phyloP scores from a whole-genome alignment of 2,888 invertebrate genomes.

The Nomada ferruginata region DNA sequence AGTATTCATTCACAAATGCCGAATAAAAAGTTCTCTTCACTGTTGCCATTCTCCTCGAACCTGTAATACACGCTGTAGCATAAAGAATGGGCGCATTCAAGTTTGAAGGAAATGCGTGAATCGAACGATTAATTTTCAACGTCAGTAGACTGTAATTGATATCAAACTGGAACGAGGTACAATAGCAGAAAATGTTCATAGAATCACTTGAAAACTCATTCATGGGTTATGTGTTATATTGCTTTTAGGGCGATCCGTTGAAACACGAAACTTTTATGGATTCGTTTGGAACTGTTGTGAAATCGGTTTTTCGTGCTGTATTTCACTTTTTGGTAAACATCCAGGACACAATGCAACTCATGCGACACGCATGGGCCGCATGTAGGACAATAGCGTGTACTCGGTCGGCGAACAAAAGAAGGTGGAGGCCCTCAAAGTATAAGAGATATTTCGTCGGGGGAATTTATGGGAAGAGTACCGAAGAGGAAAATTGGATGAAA shows the following conservation, averaged over 20 bases:
- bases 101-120: background rate
- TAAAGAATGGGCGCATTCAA: too few species aligned
- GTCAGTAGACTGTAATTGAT: constrained; percentile 8
- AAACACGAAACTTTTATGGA: constrained; percentile 39
- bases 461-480: constrained; percentile 23
- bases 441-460: constrained; percentile 23
- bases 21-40: too few species aligned
- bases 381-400: constrained; percentile 23
- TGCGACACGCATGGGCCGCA: constrained; percentile 15
- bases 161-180: constrained; percentile 1
- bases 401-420: constrained; percentile 35
- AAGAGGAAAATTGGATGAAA: constrained; percentile 23
- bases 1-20: too few species aligned
- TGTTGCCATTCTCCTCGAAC: too few species aligned
- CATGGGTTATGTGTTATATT: constrained; percentile 41
- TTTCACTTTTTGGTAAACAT: constrained; percentile 47
- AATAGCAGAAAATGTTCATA: constrained; percentile 22
- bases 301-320: constrained; percentile 36
- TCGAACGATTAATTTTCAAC: constrained; percentile 15
- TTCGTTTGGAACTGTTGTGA: constrained; percentile 36
- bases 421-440: constrained; percentile 14
- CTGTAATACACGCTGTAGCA: too few species aligned
- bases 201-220: constrained; percentile 25
- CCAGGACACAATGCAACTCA: constrained; percentile 26
- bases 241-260: constrained; percentile 29